Conservation (phyloP, 2,113 vertebrate species). For the Entomyzon cyanotis region DNA sequence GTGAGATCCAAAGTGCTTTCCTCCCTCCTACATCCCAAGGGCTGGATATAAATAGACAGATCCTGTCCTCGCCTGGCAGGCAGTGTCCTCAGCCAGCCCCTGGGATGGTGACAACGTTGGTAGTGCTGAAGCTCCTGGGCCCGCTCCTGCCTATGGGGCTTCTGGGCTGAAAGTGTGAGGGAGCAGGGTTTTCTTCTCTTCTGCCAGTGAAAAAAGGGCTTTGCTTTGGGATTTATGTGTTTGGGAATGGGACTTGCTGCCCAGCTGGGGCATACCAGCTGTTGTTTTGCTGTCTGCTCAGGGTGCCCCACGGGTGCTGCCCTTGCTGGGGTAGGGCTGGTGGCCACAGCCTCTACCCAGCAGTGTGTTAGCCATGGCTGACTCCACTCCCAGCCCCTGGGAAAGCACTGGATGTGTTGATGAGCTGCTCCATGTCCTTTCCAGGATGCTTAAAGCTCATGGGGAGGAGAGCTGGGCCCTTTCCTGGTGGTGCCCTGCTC, state of each 20-base stretch:
- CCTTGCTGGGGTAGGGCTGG: neutral
- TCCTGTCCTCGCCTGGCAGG: neutral
- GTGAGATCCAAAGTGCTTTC: neutral
- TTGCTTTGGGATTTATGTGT: neutral
- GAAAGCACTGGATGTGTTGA: fast-evolving
- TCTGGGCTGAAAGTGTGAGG: neutral
- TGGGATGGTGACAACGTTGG: neutral
- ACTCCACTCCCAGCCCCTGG: neutral
- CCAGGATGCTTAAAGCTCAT: neutral
- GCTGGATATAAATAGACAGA: neutral
- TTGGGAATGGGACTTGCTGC: neutral
- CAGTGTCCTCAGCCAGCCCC: neutral
- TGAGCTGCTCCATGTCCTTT: neutral
- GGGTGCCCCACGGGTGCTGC: fast-evolving
- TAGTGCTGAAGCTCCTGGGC: neutral
- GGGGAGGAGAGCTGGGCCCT: neutral
- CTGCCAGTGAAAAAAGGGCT: neutral
- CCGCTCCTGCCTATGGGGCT: neutral
- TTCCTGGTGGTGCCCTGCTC: neutral
- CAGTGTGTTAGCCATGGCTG: fast-evolving
- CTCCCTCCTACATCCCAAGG: neutral
- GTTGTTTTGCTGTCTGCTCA: fast-evolving
- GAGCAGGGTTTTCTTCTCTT: neutral
- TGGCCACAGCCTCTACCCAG: neutral
- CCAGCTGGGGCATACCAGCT: fast-evolving